These are phyloP conservation scores for Cryptotermes secundus DNA, from an alignment of 1,140 invertebrate genomes.

Conservation along the genomic window DNA sequence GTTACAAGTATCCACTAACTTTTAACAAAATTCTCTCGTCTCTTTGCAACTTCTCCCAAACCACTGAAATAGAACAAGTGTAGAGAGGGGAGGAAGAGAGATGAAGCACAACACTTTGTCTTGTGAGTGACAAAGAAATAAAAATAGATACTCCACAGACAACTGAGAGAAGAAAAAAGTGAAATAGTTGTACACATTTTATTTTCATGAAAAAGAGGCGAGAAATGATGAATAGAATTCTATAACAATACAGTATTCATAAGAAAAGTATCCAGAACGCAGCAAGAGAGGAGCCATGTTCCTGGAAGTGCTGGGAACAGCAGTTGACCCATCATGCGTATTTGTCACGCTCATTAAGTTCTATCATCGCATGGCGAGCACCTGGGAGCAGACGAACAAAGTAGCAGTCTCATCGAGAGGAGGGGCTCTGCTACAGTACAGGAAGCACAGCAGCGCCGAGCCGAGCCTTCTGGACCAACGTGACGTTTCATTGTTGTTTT, in stretches of 20 bases:
- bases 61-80: conserved; percentile 7
- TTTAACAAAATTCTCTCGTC: background rate
- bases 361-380: background rate
- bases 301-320: background rate
- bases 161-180: background rate
- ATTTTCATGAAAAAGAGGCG: background rate
- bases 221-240: conserved; percentile 9
- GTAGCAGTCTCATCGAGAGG: background rate
- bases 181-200: conserved; percentile 15
- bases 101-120: background rate
- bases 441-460: background rate
- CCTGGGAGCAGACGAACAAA: background rate
- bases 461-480: background rate
- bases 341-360: background rate
- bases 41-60: background rate
- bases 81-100: background rate
- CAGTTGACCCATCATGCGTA: background rate
- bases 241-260: background rate
- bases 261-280: background rate
- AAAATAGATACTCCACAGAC: background rate
- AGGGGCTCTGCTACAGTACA: background rate
- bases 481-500: background rate
- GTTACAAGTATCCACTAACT: background rate
- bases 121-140: background rate
- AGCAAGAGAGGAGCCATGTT: background rate